Evolutionary conservation across 2,888 invertebrate species (phyloP), one percentile per base, ranked within the genome.

Genomic region (Spatulosminthurus flaviceps): DNA sequence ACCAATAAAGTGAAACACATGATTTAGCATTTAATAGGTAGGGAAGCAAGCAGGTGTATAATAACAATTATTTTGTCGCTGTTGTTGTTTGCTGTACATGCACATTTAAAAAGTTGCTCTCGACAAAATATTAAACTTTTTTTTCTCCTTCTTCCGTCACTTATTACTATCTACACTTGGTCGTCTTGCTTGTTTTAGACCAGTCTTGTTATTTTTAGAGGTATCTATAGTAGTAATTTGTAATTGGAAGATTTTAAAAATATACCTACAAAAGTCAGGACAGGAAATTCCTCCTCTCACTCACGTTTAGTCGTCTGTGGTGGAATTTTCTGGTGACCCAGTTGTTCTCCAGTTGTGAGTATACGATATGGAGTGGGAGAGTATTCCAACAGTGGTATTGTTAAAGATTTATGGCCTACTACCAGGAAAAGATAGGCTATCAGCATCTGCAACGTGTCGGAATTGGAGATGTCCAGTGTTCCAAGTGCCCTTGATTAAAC

Each of bases 401-500:
- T 69, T 82, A 71, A 82, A 85, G 79, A 81, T 85, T 78, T 84
- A 82, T 79, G 79, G 81, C 34, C 82, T 81, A 77, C 81, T 84
- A 70, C 72, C 81, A 22, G 79, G 76, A 7, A 71, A 79, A 77
- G 83, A 84, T 73, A 79, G 83, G 69, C 77, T 85, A 42, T 78
- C 66, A 66, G 82, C 84, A 43, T 83, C 85, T 61, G 79, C 79
- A 42, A 78, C 80, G 66, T 85, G 85, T 76, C 79, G 79, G 64
- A 81, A 82, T 75, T 85, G 85, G 85, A 80, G 85, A 81, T 79
- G 60, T 66, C 79, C 82, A 16, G 84, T 82, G 22, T 84, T 85
- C 74, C 84, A 85, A 83, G 82, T 82, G 77, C 83, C 83, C 76
- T 81, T 85, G 70, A 75, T 81, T 34, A 79, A 82, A 64, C 80